Evolutionary conservation across 2,888 invertebrate species (phyloP).

Genomic region (Lamproptera curius): DNA sequence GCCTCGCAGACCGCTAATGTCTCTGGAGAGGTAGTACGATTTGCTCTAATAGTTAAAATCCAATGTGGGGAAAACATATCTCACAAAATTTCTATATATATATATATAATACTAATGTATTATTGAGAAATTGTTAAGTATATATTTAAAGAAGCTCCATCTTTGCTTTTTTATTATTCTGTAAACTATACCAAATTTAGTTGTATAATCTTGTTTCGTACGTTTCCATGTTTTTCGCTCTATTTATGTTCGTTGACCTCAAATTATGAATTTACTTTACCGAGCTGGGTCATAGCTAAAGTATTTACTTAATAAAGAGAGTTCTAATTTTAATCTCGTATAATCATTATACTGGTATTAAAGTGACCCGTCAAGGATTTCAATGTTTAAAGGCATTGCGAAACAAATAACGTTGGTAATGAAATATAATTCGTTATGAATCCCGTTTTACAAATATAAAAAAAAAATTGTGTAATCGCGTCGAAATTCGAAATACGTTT

Average conservation of each 20-base stretch:
- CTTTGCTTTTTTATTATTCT: too few relatives aligned
- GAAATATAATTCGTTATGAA: constrained; percentile 15
- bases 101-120: not conserved
- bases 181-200: too few relatives aligned
- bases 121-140: not conserved
- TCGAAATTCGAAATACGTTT: constrained; percentile 13
- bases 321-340: not conserved
- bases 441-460: constrained; percentile 9
- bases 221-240: too few relatives aligned
- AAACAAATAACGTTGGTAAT: constrained; percentile 18
- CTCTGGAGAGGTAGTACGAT: constrained; percentile 7
- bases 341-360: constrained; percentile 1
- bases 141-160: too few relatives aligned
- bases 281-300: too few relatives aligned
- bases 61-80: not conserved
- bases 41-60: not conserved
- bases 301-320: too few relatives aligned
- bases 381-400: constrained; percentile 2
- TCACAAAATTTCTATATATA: not conserved
- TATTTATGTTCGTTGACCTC: too few relatives aligned
- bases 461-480: constrained; percentile 7
- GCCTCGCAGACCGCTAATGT: not conserved
- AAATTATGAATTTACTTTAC: too few relatives aligned
- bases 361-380: constrained; percentile 9
- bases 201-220: too few relatives aligned